Evolutionary conservation across 1,140 invertebrate species (phyloP).

Genomic region (Pissodes strobi): DNA sequence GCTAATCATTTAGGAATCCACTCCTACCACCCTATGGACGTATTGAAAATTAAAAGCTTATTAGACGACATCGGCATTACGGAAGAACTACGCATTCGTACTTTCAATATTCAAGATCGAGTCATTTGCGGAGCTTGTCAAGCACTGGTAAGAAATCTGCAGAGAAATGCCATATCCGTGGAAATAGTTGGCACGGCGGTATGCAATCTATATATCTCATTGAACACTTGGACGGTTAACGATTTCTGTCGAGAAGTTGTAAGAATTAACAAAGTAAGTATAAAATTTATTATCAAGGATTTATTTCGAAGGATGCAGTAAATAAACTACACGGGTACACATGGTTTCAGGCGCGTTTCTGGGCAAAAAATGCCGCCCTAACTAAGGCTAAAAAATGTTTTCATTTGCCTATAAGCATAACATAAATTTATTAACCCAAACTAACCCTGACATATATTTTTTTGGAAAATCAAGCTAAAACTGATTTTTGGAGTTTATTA

Average conservation of each 20-base stretch:
- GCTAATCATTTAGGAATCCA: neutral
- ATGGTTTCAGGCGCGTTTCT: too few relatives aligned
- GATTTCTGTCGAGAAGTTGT: conserved; percentile 29
- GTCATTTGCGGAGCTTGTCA: conserved; percentile 29
- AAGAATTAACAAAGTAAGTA: conserved; percentile 33
- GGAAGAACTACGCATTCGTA: neutral
- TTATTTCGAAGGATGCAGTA: too few relatives aligned
- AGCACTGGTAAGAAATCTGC: conserved; percentile 21
- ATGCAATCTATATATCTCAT: conserved; percentile 29
- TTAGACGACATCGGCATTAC: neutral
- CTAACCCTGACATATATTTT: too few relatives aligned
- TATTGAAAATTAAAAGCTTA: neutral
- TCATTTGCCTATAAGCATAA: too few relatives aligned
- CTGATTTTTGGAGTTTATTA: too few relatives aligned
- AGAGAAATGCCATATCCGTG: conserved; percentile 12
- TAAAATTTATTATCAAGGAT: too few relatives aligned
- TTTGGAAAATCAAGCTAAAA: too few relatives aligned
- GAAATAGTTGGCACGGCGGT: conserved; percentile 19
- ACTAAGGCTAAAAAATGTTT: too few relatives aligned
- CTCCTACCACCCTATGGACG: conserved; percentile 10
- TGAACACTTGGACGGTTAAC: conserved; percentile 27
- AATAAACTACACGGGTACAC: too few relatives aligned
- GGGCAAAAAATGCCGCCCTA: too few relatives aligned
- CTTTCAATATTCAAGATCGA: conserved; percentile 6
- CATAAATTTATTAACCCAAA: too few relatives aligned